Conservation (phyloP, 2,113 vertebrate genomes). For the Scolopax mira region DNA sequence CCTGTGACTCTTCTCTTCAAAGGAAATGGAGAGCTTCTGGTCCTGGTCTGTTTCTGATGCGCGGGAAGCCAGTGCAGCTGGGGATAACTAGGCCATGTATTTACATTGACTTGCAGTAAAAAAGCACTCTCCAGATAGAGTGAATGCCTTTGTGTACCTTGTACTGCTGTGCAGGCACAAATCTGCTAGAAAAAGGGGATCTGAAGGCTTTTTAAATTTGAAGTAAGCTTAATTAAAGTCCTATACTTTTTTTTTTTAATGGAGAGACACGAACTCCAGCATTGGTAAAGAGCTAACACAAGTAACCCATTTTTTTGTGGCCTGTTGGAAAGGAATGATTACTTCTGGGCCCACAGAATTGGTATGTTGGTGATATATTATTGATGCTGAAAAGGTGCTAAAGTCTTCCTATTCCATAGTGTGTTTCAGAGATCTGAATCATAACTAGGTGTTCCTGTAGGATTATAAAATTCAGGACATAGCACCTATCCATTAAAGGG, state of each 20-base stretch:
- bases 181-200: not conserved
- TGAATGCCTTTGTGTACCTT: not conserved
- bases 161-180: not conserved
- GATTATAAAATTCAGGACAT: not conserved
- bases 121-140: not conserved
- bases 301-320: not conserved
- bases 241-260: too few relatives aligned
- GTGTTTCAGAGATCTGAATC: not conserved
- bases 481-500: not conserved
- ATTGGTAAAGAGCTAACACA: not conserved
- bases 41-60: not conserved
- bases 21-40: not conserved
- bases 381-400: not conserved
- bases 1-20: not conserved
- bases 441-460: not conserved
- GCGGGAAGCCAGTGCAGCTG: not conserved
- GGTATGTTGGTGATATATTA: not conserved
- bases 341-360: not conserved
- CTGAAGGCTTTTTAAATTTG: not conserved
- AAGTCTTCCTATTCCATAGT: not conserved
- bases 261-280: not conserved
- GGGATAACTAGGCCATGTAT: not conserved
- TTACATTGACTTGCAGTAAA: not conserved
- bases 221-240: not conserved
- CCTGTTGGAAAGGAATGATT: not conserved